Conservation (phyloP, 2,888 invertebrate species). For the Dascillus cervinus region DNA sequence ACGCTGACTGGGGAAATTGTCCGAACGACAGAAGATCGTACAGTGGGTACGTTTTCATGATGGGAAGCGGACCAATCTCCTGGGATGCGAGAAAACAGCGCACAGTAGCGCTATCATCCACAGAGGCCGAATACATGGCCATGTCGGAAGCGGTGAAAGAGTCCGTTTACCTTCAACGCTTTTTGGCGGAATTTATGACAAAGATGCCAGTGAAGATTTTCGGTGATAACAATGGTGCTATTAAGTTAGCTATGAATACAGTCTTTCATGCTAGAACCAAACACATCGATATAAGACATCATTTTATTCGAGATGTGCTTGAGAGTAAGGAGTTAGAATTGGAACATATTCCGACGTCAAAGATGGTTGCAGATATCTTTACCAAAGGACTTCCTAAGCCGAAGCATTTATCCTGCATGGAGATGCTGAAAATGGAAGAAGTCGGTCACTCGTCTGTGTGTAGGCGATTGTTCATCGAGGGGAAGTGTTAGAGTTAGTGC, state of each 20-base stretch:
- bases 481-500: too few species aligned
- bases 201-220: too few species aligned
- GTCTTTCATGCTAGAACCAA: too few species aligned
- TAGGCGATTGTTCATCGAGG: too few species aligned
- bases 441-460: too few species aligned
- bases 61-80: constrained; percentile 2
- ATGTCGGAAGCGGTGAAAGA: constrained; percentile 19
- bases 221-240: too few species aligned
- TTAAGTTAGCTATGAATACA: too few species aligned
- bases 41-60: constrained; percentile 14
- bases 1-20: constrained; percentile 18
- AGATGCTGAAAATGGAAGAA: too few species aligned
- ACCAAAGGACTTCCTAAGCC: too few species aligned
- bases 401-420: too few species aligned
- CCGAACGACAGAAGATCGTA: constrained; percentile 14
- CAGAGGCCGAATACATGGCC: constrained; percentile 20
- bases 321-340: background rate
- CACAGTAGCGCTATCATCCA: constrained; percentile 16
- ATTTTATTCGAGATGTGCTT: constrained; percentile 3
- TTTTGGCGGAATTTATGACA: constrained; percentile 3
- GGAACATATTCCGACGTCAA: constrained; percentile 3
- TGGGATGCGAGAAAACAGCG: constrained; percentile 14
- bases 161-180: constrained; percentile 13
- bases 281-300: too few species aligned
- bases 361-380: constrained; percentile 4